Evolutionary conservation across 2,113 vertebrate genomes (phyloP), one percentile per base, ranked within the genome.

Genomic region (Cercocebus atys): DNA sequence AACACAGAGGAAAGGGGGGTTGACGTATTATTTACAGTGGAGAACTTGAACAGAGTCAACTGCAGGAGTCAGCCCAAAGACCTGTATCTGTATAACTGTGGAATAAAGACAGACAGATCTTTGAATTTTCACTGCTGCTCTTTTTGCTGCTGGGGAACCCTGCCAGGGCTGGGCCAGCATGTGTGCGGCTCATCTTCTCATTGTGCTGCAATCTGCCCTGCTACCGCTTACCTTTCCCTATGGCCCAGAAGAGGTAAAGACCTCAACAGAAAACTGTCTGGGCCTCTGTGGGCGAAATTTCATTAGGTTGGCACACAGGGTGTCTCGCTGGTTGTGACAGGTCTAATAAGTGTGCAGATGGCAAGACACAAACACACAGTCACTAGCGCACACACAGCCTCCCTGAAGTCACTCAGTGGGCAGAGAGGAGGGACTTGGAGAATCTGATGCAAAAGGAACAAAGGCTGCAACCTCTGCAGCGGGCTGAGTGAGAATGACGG

Each of bases 361-460:
- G 93, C 40, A 45, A 72, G 55, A 52, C 59, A 12, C 61, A 72
- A 10, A 17, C 35, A 38, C 32, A 55, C 9, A 61, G 68, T 20
- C 50, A 66, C 27, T 2, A 0, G 0, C 22, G 13, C 17, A 32
- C 43, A 66, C 5, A 57, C 66, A 43, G 57, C 32, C 55, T 30
- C 20, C 16, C 32, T 87, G 75, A 92, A 96, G 68, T 93, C 85
- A 70, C 20, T 9, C 86, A 73, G 89, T 90, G 96, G 96, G 95
- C 82, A 94, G 97, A 93, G 73, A 96, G 89, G 68, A 93, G 43
- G 96, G 91, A 98, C 61, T 68, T 35, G 47, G 97, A 92, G 86
- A 98, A 96, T 97, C 94, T 75, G 96, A 98, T 98, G 85, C 12
- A 8, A 94, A 92, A 96, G 94, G 61, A 96, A 98, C 96, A 97